These are phyloP conservation scores for Toxostoma redivivum DNA, from an alignment of 2,113 vertebrate genomes.

Conservation along the genomic window DNA sequence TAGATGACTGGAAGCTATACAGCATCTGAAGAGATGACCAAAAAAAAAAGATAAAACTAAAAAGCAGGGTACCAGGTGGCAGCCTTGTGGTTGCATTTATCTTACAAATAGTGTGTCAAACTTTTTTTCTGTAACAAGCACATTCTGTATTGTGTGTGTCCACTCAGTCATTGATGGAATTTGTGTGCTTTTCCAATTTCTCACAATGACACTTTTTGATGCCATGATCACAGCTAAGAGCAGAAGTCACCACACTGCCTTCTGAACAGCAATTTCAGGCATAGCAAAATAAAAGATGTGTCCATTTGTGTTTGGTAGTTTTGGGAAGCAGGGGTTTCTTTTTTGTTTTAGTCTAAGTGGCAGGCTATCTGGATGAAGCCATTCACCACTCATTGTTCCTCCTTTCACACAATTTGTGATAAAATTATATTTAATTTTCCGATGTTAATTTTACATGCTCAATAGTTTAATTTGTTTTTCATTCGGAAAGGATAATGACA, in stretches of 20 bases:
- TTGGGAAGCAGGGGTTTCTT: neutral
- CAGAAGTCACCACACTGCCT: neutral
- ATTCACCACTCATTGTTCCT: neutral
- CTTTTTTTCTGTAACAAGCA: conserved; percentile 15
- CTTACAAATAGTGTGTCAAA: neutral
- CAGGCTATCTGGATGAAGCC: neutral
- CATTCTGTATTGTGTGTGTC: conserved; percentile 17
- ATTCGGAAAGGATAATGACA: neutral
- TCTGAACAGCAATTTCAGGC: conserved; percentile 20
- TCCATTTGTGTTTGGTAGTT: neutral
- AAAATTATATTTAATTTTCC: neutral
- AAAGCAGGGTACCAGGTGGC: neutral
- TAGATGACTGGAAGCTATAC: neutral
- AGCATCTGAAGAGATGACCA: neutral
- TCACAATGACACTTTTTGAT: conserved; percentile 11
- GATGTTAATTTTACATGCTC: neutral
- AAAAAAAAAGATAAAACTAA: neutral
- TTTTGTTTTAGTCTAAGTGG: neutral
- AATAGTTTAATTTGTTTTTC: neutral
- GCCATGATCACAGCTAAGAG: neutral
- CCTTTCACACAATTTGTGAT: neutral
- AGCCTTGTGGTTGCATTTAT: neutral
- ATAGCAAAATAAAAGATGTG: conserved; percentile 16
- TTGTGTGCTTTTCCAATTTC: conserved; percentile 44
- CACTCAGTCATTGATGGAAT: conserved; percentile 40